Evolutionary conservation across 1,140 invertebrate genomes (phyloP).

Genomic region (Euura lappo): DNA sequence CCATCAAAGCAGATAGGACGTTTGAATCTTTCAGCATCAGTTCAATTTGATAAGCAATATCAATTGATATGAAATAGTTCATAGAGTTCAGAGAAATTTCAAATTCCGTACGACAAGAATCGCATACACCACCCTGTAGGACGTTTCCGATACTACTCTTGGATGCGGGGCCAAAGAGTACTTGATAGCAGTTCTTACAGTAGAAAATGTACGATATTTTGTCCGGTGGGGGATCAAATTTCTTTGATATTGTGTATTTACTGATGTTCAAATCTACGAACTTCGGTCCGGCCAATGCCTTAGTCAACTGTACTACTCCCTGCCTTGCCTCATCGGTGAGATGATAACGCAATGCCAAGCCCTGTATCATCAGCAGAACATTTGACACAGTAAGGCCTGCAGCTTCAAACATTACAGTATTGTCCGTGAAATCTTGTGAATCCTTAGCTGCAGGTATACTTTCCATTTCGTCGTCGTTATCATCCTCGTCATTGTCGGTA

Average conservation of each 20-base stretch:
- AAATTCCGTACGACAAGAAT: too few relatives aligned
- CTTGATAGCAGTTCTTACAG: constrained; percentile 17
- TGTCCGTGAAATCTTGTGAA: neutral
- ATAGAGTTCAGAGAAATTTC: too few relatives aligned
- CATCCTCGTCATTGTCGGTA: too few relatives aligned
- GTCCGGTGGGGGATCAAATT: constrained; percentile 16
- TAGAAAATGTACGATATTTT: constrained; percentile 22
- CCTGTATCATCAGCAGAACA: constrained; percentile 23
- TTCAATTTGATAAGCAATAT: too few relatives aligned
- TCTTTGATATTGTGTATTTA: constrained; percentile 23
- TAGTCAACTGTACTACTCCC: constrained; percentile 17
- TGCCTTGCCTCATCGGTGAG: constrained; percentile 17
- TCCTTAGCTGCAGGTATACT: too few relatives aligned
- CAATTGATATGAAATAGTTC: too few relatives aligned
- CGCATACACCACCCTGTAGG: too few relatives aligned
- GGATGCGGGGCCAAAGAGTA: constrained; percentile 10
- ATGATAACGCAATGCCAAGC: constrained; percentile 17
- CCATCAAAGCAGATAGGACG: neutral
- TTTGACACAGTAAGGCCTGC: constrained; percentile 11
- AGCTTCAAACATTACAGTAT: constrained; percentile 22
- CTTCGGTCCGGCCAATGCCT: constrained; percentile 24
- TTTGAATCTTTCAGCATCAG: neutral
- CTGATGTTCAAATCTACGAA: constrained; percentile 22
- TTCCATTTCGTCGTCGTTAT: too few relatives aligned
- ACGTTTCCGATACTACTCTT: too few relatives aligned